phyloP scores from a whole-genome alignment of 2,888 invertebrate species.

The Volucella inflata region DNA sequence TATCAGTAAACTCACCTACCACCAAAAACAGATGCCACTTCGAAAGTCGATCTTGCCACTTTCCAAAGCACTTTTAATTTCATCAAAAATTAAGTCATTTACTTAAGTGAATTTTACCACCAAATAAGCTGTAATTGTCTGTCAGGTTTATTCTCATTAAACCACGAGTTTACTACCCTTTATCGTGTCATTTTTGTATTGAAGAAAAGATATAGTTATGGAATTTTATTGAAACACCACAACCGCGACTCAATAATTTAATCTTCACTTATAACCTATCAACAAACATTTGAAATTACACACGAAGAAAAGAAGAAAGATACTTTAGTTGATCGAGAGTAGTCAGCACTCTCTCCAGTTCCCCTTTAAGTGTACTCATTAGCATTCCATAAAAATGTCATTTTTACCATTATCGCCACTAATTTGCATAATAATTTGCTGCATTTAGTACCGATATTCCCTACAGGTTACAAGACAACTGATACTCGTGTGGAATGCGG shows the following conservation, averaged over 20 bases:
- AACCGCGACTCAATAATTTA: slow-evolving; percentile 50
- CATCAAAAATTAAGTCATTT: slow-evolving; percentile 13
- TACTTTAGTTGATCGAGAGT: background rate
- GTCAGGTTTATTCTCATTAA: slow-evolving; percentile 10
- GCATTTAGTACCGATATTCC: slow-evolving; percentile 22
- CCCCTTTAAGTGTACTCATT: slow-evolving; percentile 43
- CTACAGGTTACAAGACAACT: background rate
- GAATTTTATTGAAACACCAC: background rate
- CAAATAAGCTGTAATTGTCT: slow-evolving; percentile 1
- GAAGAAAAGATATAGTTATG: slow-evolving; percentile 13
- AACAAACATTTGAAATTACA: slow-evolving; percentile 47
- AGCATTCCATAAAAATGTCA: slow-evolving; percentile 53
- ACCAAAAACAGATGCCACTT: no score
- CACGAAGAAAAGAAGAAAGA: slow-evolving; percentile 21
- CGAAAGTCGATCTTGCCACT: no score
- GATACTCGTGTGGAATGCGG: background rate
- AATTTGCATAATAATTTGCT: slow-evolving; percentile 62
- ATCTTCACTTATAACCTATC: slow-evolving; percentile 64
- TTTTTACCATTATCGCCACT: slow-evolving; percentile 49
- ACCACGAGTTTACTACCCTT: slow-evolving; percentile 17
- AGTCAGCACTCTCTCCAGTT: background rate
- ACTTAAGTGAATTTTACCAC: slow-evolving; percentile 2
- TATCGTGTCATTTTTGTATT: slow-evolving; percentile 5
- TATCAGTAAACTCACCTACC: no score
- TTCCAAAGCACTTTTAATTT: no score